Evolutionary conservation across 2,113 vertebrate genomes (phyloP), one percentile per base, ranked within the genome.

Genomic region (Apteryx mantelli): DNA sequence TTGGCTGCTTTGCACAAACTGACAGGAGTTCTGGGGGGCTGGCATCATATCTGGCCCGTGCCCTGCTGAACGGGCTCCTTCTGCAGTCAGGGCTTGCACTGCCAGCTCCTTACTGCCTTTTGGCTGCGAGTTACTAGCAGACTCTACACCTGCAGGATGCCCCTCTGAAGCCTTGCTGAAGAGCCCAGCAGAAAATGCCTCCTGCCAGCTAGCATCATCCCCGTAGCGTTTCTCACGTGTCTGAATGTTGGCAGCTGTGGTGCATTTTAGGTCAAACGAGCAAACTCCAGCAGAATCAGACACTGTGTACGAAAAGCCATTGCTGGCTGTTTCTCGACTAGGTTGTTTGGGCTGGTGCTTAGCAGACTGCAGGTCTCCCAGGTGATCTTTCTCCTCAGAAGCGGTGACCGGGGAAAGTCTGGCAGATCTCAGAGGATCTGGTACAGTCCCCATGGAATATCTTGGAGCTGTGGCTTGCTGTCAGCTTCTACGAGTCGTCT

Each of bases 371-470:
- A 97, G 97, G 69, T 98, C 98, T 94, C 96, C 97, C 83, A 95
- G 93, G 25, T 89, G 53, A 73, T 98, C 98, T 70, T 98, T 97
- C 75, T 95, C 98, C 36, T 95, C 96, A 78, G 98, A 93, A 95
- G 98, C 65, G 89, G 98, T 93, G 68, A 98, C 98, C 96, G 98
- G 97, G 81, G 99, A 98, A 95, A 98, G 98, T 69, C 98, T 98
- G 68, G 98, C 98, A 73, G 99, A 98, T 96, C 98, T 98, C 97
- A 99, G 98, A 94, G 99, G 98, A 96, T 99, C 99, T 75, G 99
- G 98, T 96, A 99, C 99, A 97, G 99, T 99, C 94, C 97, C 98
- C 98, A 99, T 99, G 98, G 98, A 97, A 96, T 90, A 89, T 46
- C 61, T 92, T 87, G 19, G 0, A 83, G 55, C 36, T 2, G 64